phyloP scores from a whole-genome alignment of 2,888 invertebrate species.

The Tipula helvola region DNA sequence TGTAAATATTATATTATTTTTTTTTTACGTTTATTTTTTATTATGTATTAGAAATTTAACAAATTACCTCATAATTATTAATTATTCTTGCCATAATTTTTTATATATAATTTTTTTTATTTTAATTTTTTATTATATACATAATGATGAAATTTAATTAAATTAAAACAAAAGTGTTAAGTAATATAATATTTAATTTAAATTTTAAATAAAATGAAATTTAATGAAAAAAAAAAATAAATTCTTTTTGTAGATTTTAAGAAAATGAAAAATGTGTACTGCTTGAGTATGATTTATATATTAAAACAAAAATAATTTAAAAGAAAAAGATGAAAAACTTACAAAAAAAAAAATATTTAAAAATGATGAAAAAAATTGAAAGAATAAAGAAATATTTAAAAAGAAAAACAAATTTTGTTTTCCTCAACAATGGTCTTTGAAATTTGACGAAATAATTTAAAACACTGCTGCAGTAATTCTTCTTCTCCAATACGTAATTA shows the following conservation, averaged over 20 bases:
- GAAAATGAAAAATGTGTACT: constrained; percentile 11
- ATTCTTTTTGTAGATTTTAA: background rate
- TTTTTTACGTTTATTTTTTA: background rate
- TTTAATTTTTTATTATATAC: background rate
- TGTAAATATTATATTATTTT: background rate
- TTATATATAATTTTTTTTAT: background rate
- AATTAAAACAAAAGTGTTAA: background rate
- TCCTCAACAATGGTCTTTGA: background rate
- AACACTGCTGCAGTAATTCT: too few relatives aligned
- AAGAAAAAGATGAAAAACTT: background rate
- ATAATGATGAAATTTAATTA: background rate
- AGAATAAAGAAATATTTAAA: constrained; percentile 4
- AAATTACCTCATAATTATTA: constrained; percentile 4
- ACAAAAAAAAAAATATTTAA: background rate
- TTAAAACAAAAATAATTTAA: background rate
- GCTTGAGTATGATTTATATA: constrained; percentile 14
- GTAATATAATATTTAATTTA: background rate
- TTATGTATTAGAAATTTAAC: background rate
- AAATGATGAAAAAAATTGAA: background rate
- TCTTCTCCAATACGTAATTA: too few relatives aligned
- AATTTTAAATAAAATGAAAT: background rate
- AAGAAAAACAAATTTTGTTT: background rate
- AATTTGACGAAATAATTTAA: too few relatives aligned
- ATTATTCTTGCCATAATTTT: background rate
- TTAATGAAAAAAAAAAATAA: background rate